Evolutionary conservation across 2,797 vertebrate genomes (phyloP), one percentile per base, ranked within the genome.

Genomic region (Enteromius unitaeniatus): DNA sequence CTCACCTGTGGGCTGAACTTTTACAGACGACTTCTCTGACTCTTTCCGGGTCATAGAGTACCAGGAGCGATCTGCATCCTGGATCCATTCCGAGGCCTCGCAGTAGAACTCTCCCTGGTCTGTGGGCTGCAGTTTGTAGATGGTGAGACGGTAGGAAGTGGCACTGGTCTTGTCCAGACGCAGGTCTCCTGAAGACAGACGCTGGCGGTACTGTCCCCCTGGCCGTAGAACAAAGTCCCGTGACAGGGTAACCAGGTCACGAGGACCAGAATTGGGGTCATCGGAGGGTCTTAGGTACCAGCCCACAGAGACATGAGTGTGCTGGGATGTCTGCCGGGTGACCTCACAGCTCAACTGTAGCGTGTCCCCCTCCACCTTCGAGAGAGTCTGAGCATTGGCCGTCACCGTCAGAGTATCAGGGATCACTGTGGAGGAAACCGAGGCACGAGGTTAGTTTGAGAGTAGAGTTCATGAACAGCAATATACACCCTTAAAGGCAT

Each of bases 71-170:
- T 99, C 97, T 0, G 97, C 91, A 81, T 99, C 98, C 92, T 99
- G 97, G 88, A 99, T 97, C 98, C 98, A 99, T 91, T 99, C 97
- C 0, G 96, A 94, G 0, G 97, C 97, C 92, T 99, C 97, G 0
- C 98, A 99, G 94, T 97, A 99, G 64, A 98, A 95, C 90, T 97
- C 95, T 42, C 98, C 98, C 89, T 98, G 96, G 93, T 99, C 98
- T 0, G 95, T 92, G 0, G 97, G 96, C 93, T 99, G 98, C 78
- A 99, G 94, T 92, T 95, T 97, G 91, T 97, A 97, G 91, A 99
- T 93, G 88, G 96, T 99, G 81, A 99, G 95, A 70, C 96, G 95
- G 88, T 96, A 98, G 75, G 96, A 91, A 15, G 95, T 96, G 69
- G 95, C 94, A 15, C 96, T 97, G 4, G 96, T 94, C 90, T 98